Base-by-base conservation (phyloP, 2,797 vertebrate genomes). In the Eleutherodactylus coqui region DNA sequence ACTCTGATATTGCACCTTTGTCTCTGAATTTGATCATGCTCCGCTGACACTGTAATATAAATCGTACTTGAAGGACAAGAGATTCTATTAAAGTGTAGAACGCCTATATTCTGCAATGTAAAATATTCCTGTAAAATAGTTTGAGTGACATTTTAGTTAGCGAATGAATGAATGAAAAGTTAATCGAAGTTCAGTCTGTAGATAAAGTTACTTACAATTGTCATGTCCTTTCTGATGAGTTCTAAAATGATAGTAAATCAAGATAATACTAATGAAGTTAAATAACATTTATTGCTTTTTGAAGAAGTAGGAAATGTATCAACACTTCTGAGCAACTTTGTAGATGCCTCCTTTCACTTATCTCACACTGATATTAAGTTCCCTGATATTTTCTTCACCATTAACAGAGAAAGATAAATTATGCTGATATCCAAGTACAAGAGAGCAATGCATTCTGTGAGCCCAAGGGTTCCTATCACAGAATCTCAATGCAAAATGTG, bases 51-150 rank as follows among this genome's bases (percentile, higher is more conserved):
- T 85, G 86, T 84, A 82, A 55, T 75, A 76, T 75, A 80, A 69
- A 76, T 80, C 69, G 81, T 87, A 87, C 86, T 87, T 87, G 86
- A 87, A 87, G 41, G 75, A 79, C 82, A 55, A n/a, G 36, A 60
- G 34, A 53, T 79, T 78, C 10, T 69, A 55, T 72, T 75, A 64
- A 58, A 62, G 38, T 86, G 49, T 81, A 81, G 51, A 80, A 60
- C 62, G 47, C 78, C 34, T 69, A 29, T 75, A 81, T n/a, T 60
- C 75, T 67, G 81, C 55, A 69, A 69, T 87, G 86, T 87, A 87
- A 80, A 79, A 84, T 85, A 87, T 81, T 24, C 51, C 49, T 84
- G 86, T 87, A 81, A 43, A 36, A 80, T 87, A 84, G 43, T 79
- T 62, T 84, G 64, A 83, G 49, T 78, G 75, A 67, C 34, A 79